Percentiles rank a stretch among this genome's conserved stretches.
Evolutionary conservation across 2,113 vertebrate genomes (phyloP).

Genomic region (Coptodon rendalli): DNA sequence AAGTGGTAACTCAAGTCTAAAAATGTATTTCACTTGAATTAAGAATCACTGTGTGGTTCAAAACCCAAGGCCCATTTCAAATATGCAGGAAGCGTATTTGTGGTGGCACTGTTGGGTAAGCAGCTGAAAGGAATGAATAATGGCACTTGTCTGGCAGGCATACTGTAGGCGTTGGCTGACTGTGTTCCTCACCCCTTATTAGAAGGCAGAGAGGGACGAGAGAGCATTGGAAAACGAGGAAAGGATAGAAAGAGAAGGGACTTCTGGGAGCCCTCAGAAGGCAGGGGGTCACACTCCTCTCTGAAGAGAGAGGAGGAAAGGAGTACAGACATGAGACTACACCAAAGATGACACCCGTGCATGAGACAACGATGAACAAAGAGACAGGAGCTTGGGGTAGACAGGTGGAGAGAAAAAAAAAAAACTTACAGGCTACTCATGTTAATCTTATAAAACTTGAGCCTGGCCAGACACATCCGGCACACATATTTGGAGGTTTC

Average conservation of each 20-base stretch:
- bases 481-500: conserved; percentile 98
- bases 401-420: neutral
- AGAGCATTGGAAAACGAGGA: conserved; percentile 89
- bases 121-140: neutral
- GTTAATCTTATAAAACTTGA: conserved; percentile 97
- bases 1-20: neutral
- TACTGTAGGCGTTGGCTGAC: conserved; percentile 34
- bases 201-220: conserved; percentile 81
- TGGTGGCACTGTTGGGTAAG: neutral
- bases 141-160: conserved; percentile 10
- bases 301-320: conserved; percentile 76
- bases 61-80: neutral
- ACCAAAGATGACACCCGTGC: conserved; percentile 30
- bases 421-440: conserved; percentile 90
- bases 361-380: conserved; percentile 17
- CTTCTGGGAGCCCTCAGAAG: conserved; percentile 84
- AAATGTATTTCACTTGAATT: neutral
- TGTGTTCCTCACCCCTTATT: conserved; percentile 85
- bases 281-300: conserved; percentile 78
- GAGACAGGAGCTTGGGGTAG: conserved; percentile 28
- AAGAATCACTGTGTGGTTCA: neutral
- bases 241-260: conserved; percentile 86
- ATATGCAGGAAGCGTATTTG: neutral
- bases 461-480: conserved; percentile 92
- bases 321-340: conserved; percentile 46